Conservation (phyloP, 1,140 invertebrate species). For the Lethrus apterus region DNA sequence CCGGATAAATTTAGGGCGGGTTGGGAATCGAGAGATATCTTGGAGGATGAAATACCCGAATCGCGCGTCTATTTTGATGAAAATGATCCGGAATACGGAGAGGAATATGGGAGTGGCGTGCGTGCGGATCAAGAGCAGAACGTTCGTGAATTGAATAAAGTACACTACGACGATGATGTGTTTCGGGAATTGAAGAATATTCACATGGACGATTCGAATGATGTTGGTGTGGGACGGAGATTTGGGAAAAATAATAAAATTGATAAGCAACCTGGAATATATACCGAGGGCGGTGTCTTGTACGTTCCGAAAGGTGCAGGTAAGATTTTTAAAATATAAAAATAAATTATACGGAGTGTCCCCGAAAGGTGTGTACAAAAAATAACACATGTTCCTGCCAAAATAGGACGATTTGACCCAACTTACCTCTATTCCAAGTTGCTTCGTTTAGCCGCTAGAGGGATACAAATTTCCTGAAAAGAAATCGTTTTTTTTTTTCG, state of each 20-base stretch:
- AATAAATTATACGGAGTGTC: too few relatives aligned
- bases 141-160: constrained; percentile 29
- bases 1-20: constrained; percentile 44
- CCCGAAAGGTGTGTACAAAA: too few relatives aligned
- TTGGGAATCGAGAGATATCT: constrained; percentile 42
- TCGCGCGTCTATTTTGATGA: constrained; percentile 47
- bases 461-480: too few relatives aligned
- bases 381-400: too few relatives aligned
- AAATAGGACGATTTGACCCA: too few relatives aligned
- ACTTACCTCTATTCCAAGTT: too few relatives aligned
- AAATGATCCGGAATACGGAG: constrained; percentile 24
- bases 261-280: constrained; percentile 39
- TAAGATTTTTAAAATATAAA: too few relatives aligned
- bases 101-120: constrained; percentile 41
- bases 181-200: constrained; percentile 22
- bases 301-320: constrained; percentile 28
- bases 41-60: constrained; percentile 41
- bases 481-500: too few relatives aligned
- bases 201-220: constrained; percentile 6
- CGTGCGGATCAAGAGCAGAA: constrained; percentile 35
- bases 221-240: constrained; percentile 26
- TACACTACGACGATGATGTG: constrained; percentile 19
- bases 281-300: constrained; percentile 58
- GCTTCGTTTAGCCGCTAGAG: too few relatives aligned
- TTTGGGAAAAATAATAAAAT: constrained; percentile 25